Conservation (phyloP, 1,140 invertebrate genomes). For the Pomacea maculata region DNA sequence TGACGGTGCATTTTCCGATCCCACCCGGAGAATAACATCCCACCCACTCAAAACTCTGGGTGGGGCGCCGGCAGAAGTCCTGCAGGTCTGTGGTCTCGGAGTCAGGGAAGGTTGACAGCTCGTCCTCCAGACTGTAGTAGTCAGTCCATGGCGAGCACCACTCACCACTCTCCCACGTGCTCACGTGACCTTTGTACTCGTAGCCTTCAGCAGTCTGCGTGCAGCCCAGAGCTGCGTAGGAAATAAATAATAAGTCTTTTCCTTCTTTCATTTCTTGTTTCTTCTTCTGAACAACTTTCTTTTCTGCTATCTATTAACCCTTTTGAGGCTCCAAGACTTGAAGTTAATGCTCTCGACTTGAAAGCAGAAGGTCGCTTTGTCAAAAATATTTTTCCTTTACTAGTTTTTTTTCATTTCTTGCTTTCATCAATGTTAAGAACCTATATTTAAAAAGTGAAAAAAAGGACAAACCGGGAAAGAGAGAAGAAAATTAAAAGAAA, state of each 20-base stretch:
- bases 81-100: neutral
- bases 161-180: neutral
- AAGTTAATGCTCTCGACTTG: neutral
- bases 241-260: neutral
- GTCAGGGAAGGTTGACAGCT: neutral
- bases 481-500: no score
- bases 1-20: neutral
- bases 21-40: no score
- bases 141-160: neutral
- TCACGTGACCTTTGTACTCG: slow-evolving; percentile 19
- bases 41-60: no score
- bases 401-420: no score
- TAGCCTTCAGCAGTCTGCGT: neutral
- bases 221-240: slow-evolving; percentile 5
- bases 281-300: neutral
- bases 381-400: no score
- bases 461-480: no score
- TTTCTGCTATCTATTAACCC: neutral
- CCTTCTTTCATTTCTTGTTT: neutral
- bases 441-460: no score
- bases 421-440: no score
- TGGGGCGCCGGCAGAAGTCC: slow-evolving; percentile 5
- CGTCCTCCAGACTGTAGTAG: no score
- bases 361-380: neutral
- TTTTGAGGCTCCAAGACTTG: neutral